phyloP scores from a whole-genome alignment of 2,113 vertebrate genomes.

The Thalassoma bifasciatum region DNA sequence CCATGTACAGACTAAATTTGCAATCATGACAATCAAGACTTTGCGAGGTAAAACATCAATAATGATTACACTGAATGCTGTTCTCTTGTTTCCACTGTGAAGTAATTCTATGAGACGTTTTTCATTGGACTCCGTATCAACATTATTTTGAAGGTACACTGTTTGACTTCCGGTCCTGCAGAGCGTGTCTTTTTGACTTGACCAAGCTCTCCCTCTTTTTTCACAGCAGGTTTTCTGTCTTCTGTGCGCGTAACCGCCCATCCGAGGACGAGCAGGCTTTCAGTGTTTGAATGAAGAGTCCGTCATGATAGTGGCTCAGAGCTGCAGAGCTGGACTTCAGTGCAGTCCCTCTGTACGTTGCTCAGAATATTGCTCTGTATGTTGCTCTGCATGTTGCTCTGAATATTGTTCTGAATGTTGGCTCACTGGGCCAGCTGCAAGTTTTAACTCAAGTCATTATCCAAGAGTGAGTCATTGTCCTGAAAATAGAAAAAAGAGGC shows the following conservation, averaged over 20 bases:
- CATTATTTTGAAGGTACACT: constrained; percentile 3
- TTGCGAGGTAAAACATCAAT: no score
- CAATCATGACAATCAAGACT: no score
- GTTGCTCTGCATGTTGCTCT: no score
- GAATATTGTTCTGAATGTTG: not conserved
- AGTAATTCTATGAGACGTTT: no score
- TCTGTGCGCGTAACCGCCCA: constrained; percentile 54
- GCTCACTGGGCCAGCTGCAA: fast-evolving
- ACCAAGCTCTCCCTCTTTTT: constrained; percentile 11
- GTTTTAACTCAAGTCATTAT: not conserved
- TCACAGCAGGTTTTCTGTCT: constrained; percentile 67
- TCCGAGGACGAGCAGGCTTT: constrained; percentile 46
- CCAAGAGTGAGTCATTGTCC: no score
- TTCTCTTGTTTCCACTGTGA: no score
- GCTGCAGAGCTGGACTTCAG: not conserved
- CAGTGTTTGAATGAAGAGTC: constrained; percentile 39
- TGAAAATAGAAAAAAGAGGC: not conserved
- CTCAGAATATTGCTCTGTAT: no score
- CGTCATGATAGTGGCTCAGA: not conserved
- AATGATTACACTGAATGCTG: no score
- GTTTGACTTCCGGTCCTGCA: constrained; percentile 23
- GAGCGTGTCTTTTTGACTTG: not conserved
- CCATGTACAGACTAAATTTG: no score
- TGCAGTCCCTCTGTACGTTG: no score
- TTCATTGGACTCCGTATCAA: no score